These are phyloP conservation scores for Malacosoma neustria DNA, from an alignment of 2,888 invertebrate genomes.

Conservation along the genomic window DNA sequence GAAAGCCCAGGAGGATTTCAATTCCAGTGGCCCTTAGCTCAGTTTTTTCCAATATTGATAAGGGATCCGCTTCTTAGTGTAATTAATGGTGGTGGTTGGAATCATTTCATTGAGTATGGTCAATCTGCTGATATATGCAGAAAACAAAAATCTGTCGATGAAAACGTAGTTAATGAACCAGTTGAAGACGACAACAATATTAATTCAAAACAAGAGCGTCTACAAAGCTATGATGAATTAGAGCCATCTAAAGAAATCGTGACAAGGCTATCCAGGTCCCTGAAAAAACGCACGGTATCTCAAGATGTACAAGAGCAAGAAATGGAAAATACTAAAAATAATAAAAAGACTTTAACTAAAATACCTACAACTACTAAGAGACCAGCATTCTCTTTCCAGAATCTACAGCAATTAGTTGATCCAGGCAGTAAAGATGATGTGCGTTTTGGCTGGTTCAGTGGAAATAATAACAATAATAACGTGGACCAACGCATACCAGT, in stretches of 20 bases:
- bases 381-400: conserved; percentile 13
- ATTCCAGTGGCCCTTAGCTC: conserved; percentile 66
- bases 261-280: conserved; percentile 35
- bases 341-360: conserved; percentile 32
- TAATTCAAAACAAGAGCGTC: neutral
- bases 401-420: neutral
- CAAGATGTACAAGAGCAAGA: conserved; percentile 27
- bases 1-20: conserved; percentile 18
- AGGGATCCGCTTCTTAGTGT: conserved; percentile 73
- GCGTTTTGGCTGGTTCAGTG: conserved; percentile 36
- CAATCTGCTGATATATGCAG: conserved; percentile 71
- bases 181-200: conserved; percentile 4
- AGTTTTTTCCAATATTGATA: conserved; percentile 72
- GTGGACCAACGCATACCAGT: conserved; percentile 23
- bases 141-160: conserved; percentile 36
- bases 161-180: conserved; percentile 5
- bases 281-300: conserved; percentile 44
- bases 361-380: conserved; percentile 30
- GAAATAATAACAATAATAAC: conserved; percentile 42
- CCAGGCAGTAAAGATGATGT: conserved; percentile 27
- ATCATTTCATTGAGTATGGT: conserved; percentile 74
- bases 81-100: conserved; percentile 63
- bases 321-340: conserved; percentile 23
- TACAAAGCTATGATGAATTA: neutral
- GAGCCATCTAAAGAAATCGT: neutral